Percentiles rank a stretch among this genome's conserved stretches.
These are phyloP conservation scores for Melopsittacus undulatus DNA, from an alignment of 2,797 vertebrate species.

Conservation along the genomic window DNA sequence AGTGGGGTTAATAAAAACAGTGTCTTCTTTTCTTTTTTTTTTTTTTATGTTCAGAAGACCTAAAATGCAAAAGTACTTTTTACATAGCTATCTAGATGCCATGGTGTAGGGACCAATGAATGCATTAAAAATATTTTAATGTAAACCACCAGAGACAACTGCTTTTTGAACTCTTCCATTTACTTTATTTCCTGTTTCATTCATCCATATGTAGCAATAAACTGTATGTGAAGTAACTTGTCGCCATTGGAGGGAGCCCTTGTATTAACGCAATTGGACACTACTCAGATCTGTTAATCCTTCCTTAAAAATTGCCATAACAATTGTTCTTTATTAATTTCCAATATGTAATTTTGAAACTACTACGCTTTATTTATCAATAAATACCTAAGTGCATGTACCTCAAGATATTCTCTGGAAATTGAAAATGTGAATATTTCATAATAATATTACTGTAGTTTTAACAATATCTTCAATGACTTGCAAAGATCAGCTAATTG, in stretches of 20 bases:
- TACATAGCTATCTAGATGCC: neutral
- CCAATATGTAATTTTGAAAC: neutral
- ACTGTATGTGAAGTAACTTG: neutral
- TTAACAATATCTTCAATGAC: neutral
- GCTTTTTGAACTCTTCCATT: neutral
- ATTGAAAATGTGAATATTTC: neutral
- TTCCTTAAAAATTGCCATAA: neutral
- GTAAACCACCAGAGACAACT: neutral
- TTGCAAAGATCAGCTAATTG: neutral
- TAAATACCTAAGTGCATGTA: neutral
- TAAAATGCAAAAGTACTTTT: neutral
- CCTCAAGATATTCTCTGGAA: neutral
- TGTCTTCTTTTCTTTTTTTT: too few species aligned
- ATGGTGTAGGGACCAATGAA: neutral
- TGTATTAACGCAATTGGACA: neutral
- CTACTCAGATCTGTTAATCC: neutral
- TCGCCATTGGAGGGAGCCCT: slow-evolving; percentile 33
- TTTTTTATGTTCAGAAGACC: neutral
- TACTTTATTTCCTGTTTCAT: neutral
- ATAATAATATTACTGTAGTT: neutral
- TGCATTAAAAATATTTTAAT: neutral
- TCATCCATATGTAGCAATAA: neutral
- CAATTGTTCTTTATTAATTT: neutral
- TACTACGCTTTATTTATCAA: neutral
- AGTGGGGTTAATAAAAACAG: neutral